Evolutionary conservation across 2,113 vertebrate genomes (phyloP).

Genomic region (Carettochelys insculpta): DNA sequence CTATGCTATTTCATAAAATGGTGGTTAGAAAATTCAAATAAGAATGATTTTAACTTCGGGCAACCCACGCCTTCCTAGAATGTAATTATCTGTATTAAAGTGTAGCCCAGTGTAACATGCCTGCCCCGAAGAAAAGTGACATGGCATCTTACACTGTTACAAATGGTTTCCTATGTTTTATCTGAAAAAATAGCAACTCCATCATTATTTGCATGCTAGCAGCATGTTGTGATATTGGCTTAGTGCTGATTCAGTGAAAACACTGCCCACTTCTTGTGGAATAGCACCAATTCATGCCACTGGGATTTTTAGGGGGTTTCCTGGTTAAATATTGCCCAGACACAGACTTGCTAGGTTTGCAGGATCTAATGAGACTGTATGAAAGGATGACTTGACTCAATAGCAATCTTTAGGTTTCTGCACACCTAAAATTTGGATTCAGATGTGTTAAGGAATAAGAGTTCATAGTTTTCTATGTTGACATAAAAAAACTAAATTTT

Average conservation of each 20-base stretch:
- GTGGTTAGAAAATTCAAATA: not conserved
- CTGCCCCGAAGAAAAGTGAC: not conserved
- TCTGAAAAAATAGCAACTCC: conserved; percentile 5
- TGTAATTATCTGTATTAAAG: not conserved
- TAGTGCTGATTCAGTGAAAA: not conserved
- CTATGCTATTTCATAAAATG: not conserved
- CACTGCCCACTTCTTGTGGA: not conserved
- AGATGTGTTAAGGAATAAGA: not conserved
- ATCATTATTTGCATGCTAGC: not conserved
- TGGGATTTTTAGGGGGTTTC: not conserved
- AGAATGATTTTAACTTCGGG: not conserved
- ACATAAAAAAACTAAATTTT: not conserved
- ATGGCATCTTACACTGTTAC: not conserved
- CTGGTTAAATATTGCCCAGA: not conserved
- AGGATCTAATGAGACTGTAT: not conserved
- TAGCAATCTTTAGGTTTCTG: not conserved
- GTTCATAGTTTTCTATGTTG: not conserved
- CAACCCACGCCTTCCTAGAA: not conserved
- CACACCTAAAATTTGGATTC: not conserved
- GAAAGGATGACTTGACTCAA: not conserved
- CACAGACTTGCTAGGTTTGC: not conserved
- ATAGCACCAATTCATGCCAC: not conserved
- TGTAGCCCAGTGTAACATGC: not conserved
- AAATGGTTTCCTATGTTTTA: not conserved
- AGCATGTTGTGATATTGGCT: not conserved